Base-by-base conservation (phyloP, 2,888 invertebrate species). In the Carcina quercana region DNA sequence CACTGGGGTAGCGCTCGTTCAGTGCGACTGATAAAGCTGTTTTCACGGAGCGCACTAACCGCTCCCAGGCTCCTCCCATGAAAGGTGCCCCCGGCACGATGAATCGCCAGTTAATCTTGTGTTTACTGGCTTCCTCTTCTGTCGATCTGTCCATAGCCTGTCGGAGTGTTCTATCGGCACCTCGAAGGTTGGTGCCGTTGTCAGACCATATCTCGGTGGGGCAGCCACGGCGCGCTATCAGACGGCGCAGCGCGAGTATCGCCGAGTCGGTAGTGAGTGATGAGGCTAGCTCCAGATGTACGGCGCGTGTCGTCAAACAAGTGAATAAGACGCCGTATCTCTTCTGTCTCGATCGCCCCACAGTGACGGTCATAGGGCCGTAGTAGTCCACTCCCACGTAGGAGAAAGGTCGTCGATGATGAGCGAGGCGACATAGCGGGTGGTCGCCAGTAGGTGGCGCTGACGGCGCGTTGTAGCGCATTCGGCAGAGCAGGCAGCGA, bases 61-160 rank as follows among this genome's bases (percentile, higher is more conserved):
- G 15, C 19, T 40, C 42, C 37, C 43, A 42, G 11, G 31, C 15
- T 12, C 47, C 44, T 2, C 37, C 39, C 39, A 42, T 42, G 5
- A 35, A 24, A 5, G 42, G 38, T 6, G 38, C 34, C 8, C 32
- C 37, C 3, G 43, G 41, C 0, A 43, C 37, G 6, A 40, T 38
- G 13, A 40, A 45, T 1, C 26, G 32, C 38, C 45, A 45, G 3
- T 44, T 33, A 3, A 37, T 2, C 42, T 38, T 17, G 6, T 21
- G 21, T 34, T 24, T 2, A 37, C 14, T 2, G 24, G 15, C 2
- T 27, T 2, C 13, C 12, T 29, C 11, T 5, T 30, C 27, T 4
- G n/a, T n/a, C n/a, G n/a, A n/a, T n/a, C n/a, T n/a, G n/a, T n/a
- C n/a, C n/a, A n/a, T n/a, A n/a, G n/a, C n/a, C n/a, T n/a, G n/a